Evolutionary conservation across 2,888 invertebrate genomes (phyloP), one percentile per base, ranked within the genome.

Genomic region (Noctuana brunneofusca): DNA sequence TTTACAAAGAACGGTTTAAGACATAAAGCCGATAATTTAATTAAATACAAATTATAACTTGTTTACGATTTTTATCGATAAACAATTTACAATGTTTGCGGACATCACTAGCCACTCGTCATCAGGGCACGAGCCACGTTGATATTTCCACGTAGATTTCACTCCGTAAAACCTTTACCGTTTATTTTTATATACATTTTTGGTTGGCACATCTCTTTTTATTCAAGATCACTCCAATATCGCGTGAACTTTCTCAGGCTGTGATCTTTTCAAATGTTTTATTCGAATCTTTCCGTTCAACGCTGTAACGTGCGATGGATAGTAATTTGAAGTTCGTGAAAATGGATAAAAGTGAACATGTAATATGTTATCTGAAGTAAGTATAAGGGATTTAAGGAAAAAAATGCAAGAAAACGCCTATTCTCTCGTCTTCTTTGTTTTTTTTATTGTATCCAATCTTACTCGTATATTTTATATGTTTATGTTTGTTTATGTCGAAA

Each of bases 81-180:
- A 48, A 58, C 69, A 66, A 65, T 58, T n/a, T 58, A 57, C 46
- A 35, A 12, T 24, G 27, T 11, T 4, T 5, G 41, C 14, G 57
- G 67, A 62, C 87, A 74, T 71, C 88, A 69, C 87, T 89, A 83
- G 75, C 79, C 72, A 81, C 86, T 87, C 87, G 86, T 89, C 89
- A 89, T 89, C 89, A 87, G 82, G 82, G 86, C 79, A 81, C 81
- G 82, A 82, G 84, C 81, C 80, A 80, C 85, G 86, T 84, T 88
- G 90, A 89, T 89, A 89, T 90, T 89, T 89, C 86, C 87, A 89
- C 89, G 89, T 89, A 88, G 89, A 89, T 89, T 90, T 89, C 83
- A 87, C 87, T 88, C 82, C 82, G 87, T 89, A 86, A 89, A 89
- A 87, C 87, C 88, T 86, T 86, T 81, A 76, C 81, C 79, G 80